Evolutionary conservation across 2,888 invertebrate species (phyloP), one percentile per base, ranked within the genome.

Genomic region (Pomacea canaliculata): DNA sequence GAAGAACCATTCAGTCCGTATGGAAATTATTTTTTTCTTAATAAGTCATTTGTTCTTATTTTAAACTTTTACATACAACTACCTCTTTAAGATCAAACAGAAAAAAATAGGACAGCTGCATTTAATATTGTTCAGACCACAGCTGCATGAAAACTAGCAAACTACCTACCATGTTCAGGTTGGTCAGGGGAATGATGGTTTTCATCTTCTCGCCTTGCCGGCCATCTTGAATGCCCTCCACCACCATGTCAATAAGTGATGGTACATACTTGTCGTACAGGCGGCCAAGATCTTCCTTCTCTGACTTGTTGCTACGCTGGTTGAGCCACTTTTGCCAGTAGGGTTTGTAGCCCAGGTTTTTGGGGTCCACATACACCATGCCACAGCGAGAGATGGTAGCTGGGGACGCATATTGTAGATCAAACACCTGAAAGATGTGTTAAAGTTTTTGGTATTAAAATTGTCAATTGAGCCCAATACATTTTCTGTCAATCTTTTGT

Each of bases 321-420:
- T 86, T 92, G 87, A 77, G 91, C 96, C 97, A 97, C 85, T 95
- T 94, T 77, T 95, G 93, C 96, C 97, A 97, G 91, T 93, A 97
- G 0, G 97, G 97, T 77, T 94, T 93, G 86, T 94, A 96, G 0
- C 96, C 96, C 79, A 97, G 92, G 91, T 96, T 96, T 91, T 96
- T 96, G 0, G 97, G 96, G 87, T 97, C 97, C 0, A 97, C 96
- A 86, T 94, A 97, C 16, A 97, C 96, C 96, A 97, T 97, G 59
- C 97, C 97, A 13, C 96, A 96, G 75, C 97, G 93, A 0, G 97
- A 97, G 7, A 97, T 96, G 0, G 96, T 97, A 0, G 97, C 97
- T 0, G 97, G 97, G 0, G 97, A 97, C 0, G 97, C 97, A 86
- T 95, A 96, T 90, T 94, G 94, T 80, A 97, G 92, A 91, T 97